phyloP scores from a whole-genome alignment of 2,113 vertebrate species.

The Lepus europaeus region DNA sequence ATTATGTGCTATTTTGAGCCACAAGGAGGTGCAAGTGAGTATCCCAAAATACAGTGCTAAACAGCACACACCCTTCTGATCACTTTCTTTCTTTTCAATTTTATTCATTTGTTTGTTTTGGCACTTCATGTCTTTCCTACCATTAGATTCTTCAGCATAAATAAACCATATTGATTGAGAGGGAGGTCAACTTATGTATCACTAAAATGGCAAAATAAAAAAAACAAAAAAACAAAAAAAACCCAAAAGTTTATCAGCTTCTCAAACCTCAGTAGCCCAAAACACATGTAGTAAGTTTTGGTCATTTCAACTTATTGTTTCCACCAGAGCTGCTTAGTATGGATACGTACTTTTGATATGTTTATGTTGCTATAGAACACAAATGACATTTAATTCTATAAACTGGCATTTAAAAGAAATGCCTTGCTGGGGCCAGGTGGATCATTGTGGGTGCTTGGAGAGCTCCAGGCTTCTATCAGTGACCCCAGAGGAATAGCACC shows the following conservation, averaged over 20 bases:
- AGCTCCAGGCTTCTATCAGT: background rate
- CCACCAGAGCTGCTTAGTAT: background rate
- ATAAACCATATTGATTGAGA: background rate
- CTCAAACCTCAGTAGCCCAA: background rate
- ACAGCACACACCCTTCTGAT: background rate
- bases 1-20: too few species aligned
- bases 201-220: background rate
- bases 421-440: background rate
- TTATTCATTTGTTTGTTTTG: background rate
- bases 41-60: too few species aligned
- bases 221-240: background rate
- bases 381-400: background rate
- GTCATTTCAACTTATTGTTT: background rate
- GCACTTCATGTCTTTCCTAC: background rate
- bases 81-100: background rate
- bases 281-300: background rate
- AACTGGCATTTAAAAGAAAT: background rate
- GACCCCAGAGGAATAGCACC: background rate
- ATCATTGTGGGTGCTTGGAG: background rate
- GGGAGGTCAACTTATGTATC: background rate
- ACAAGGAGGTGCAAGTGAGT: background rate
- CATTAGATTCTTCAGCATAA: conserved; percentile 8
- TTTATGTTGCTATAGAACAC: background rate
- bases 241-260: background rate
- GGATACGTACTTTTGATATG: background rate